A percentile compares a stretch with the other conserved stretches of the same genome.
phyloP scores from a whole-genome alignment of 2,888 invertebrate species.

The Schrankia costaestrigalis region DNA sequence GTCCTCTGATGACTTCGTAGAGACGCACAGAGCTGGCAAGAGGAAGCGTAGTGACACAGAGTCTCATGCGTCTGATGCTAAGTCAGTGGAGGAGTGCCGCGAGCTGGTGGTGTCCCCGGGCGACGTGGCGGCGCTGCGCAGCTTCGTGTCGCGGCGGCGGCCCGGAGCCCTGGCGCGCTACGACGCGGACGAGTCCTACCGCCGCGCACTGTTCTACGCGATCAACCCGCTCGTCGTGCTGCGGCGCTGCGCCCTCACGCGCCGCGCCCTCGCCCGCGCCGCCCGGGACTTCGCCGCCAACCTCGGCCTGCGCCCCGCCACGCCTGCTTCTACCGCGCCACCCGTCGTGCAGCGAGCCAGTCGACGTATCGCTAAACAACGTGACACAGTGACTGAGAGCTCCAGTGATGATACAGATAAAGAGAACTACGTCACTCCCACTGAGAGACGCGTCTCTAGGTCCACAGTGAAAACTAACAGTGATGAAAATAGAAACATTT shows the following conservation, averaged over 20 bases:
- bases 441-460: too few species aligned
- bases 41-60: background rate
- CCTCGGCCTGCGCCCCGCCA: conserved; percentile 33
- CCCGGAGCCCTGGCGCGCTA: conserved; percentile 37
- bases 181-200: conserved; percentile 42
- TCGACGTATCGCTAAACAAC: background rate
- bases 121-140: conserved; percentile 36
- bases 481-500: background rate
- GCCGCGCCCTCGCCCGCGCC: conserved; percentile 16
- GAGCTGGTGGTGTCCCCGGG: conserved; percentile 43
- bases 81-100: conserved; percentile 22
- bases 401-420: background rate
- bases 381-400: too few species aligned
- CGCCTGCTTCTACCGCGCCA: background rate
- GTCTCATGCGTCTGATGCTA: background rate
- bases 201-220: conserved; percentile 38
- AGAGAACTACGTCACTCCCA: too few species aligned
- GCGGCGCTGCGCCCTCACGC: conserved; percentile 32
- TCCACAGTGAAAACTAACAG: background rate
- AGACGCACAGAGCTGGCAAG: background rate
- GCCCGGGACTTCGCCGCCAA: conserved; percentile 38
- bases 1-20: background rate
- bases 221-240: conserved; percentile 54
- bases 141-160: conserved; percentile 30
- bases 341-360: background rate